Evolutionary conservation across 1,140 invertebrate species (phyloP).

Genomic region (Octopus sinensis): DNA sequence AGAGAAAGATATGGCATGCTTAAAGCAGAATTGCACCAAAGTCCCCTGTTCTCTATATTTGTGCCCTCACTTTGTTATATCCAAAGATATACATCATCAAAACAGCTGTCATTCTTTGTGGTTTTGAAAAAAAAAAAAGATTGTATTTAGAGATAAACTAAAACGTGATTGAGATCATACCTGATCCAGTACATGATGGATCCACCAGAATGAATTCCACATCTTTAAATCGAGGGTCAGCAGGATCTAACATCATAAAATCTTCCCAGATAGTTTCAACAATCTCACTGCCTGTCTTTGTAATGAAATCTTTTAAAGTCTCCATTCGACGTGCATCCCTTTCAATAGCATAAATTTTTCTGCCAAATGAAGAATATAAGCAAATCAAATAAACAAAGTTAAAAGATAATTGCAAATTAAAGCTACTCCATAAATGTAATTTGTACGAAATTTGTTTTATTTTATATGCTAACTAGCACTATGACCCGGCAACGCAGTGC

Average conservation of each 20-base stretch:
- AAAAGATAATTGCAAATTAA: no score
- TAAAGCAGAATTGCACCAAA: no score
- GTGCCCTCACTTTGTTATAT: no score
- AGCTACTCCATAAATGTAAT: no score
- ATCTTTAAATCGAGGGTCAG: conserved; percentile 62
- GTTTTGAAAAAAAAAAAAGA: no score
- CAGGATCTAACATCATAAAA: conserved; percentile 66
- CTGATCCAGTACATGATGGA: conserved; percentile 92
- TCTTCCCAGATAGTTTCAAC: conserved; percentile 70
- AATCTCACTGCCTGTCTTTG: conserved; percentile 66
- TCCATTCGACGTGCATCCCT: conserved; percentile 68
- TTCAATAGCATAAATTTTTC: conserved; percentile 82
- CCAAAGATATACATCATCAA: no score
- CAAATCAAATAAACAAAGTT: neutral
- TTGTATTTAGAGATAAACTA: no score
- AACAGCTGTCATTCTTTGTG: no score
- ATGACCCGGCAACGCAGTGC: no score
- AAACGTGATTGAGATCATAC: conserved; percentile 57
- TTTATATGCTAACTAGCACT: neutral
- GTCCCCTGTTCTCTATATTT: no score
- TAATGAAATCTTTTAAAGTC: conserved; percentile 51
- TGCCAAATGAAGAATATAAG: conserved; percentile 38
- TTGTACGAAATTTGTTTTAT: neutral
- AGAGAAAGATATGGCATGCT: no score
- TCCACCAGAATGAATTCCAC: conserved; percentile 91